Conservation (phyloP, 2,888 invertebrate species). For the Tryphoninae sp. region DNA sequence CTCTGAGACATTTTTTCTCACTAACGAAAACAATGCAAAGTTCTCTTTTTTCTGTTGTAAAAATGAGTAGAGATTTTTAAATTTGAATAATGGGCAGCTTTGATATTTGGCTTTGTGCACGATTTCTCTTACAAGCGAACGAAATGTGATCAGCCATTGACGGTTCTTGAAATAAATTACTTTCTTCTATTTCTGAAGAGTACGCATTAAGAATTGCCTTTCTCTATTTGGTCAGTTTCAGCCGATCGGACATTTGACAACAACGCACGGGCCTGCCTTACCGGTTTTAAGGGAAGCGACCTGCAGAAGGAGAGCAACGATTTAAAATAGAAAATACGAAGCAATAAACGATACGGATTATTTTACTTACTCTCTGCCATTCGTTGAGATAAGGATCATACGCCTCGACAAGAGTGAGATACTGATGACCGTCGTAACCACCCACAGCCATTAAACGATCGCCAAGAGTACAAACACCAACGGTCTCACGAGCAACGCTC, state of each 20-base stretch:
- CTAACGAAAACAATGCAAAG: background rate
- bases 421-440: conserved; percentile 95
- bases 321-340: background rate
- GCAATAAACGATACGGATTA: background rate
- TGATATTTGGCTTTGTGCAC: background rate
- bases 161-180: background rate
- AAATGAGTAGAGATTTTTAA: conserved; percentile 7
- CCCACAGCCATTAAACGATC: conserved; percentile 92
- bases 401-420: conserved; percentile 93
- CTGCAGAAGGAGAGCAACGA: conserved; percentile 77
- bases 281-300: conserved; percentile 91
- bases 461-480: conserved; percentile 93
- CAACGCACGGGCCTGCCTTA: conserved; percentile 94
- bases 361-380: conserved; percentile 84
- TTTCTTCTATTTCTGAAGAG: background rate
- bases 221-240: conserved; percentile 44
- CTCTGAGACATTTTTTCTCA: conserved; percentile 14
- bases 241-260: conserved; percentile 80
- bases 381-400: conserved; percentile 93
- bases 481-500: conserved; percentile 92
- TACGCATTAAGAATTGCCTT: background rate
- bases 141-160: background rate
- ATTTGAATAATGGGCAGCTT: background rate
- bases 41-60: background rate
- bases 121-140: background rate